phyloP scores from a whole-genome alignment of 30 jellyfish, hydroid and myxozoan species.

The Mastigias papua region DNA sequence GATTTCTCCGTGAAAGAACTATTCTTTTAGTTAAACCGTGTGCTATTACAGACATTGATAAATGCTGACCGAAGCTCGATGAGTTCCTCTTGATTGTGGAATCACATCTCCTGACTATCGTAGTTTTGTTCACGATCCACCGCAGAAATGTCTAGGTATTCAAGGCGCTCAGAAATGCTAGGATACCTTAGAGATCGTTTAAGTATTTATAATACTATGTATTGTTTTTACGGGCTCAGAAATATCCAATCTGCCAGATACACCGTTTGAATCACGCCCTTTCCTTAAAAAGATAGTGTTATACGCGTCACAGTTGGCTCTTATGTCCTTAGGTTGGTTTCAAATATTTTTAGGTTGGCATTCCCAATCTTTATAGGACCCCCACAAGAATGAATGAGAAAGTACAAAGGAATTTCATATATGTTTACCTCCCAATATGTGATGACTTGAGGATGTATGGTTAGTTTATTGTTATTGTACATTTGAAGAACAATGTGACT shows the following conservation, averaged over 20 bases:
- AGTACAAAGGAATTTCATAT: not conserved
- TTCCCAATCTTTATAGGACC: not conserved
- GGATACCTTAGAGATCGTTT: too few species aligned
- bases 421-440: not conserved
- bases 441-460: not conserved
- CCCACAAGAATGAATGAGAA: not conserved
- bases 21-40: not conserved
- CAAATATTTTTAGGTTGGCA: not conserved
- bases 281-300: not conserved
- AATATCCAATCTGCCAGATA: not conserved
- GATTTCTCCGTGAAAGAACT: not conserved
- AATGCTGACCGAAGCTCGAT: too few species aligned
- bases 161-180: too few species aligned
- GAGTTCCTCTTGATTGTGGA: too few species aligned
- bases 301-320: not conserved
- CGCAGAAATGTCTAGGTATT: too few species aligned
- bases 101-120: too few species aligned
- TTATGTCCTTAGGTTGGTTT: not conserved
- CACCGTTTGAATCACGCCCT: conserved; percentile 9
- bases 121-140: too few species aligned
- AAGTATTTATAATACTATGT: too few species aligned
- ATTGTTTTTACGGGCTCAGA: not conserved
- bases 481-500: not conserved
- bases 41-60: too few species aligned
- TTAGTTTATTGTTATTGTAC: not conserved